A percentile compares a stretch with the other conserved stretches of the same genome.
These are phyloP conservation scores for Anthonomus grandis DNA, from an alignment of 1,140 invertebrate species.

Conservation along the genomic window DNA sequence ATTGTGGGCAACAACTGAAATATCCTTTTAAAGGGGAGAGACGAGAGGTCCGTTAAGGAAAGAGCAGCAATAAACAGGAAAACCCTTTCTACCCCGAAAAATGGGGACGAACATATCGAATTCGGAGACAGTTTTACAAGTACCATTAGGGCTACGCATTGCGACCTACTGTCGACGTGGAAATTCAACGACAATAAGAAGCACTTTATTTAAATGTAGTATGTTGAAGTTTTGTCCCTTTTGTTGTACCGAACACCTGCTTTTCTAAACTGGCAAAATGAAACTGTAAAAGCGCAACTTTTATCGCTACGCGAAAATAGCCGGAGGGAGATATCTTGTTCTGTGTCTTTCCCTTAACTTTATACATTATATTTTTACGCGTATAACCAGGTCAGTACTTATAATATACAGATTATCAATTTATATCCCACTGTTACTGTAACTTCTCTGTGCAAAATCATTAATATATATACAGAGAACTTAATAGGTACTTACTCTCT, in stretches of 20 bases:
- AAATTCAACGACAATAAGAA: conserved; percentile 14
- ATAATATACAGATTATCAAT: too few relatives aligned
- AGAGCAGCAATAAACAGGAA: conserved; percentile 12
- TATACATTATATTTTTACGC: conserved; percentile 16
- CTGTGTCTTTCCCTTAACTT: conserved; percentile 21
- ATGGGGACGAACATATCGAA: conserved; percentile 3
- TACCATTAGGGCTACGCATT: conserved; percentile 13
- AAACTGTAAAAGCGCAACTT: conserved; percentile 25
- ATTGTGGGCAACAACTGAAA: too few relatives aligned
- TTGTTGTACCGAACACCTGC: conserved; percentile 16
- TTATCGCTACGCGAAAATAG: conserved; percentile 24
- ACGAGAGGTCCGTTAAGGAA: too few relatives aligned
- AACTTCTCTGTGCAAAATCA: too few relatives aligned
- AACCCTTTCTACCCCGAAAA: conserved; percentile 3
- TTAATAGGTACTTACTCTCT: conserved; percentile 66
- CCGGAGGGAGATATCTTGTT: conserved; percentile 20
- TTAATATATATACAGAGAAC: too few relatives aligned
- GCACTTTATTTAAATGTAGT: conserved; percentile 23
- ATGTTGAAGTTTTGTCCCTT: conserved; percentile 19
- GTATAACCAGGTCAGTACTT: conserved; percentile 12
- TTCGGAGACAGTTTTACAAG: conserved; percentile 5
- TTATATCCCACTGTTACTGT: too few relatives aligned
- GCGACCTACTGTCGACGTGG: conserved; percentile 6
- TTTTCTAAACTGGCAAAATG: conserved; percentile 18
- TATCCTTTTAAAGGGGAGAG: too few relatives aligned